Conservation (phyloP, 2,113 vertebrate species). For the Lepus timidus region DNA sequence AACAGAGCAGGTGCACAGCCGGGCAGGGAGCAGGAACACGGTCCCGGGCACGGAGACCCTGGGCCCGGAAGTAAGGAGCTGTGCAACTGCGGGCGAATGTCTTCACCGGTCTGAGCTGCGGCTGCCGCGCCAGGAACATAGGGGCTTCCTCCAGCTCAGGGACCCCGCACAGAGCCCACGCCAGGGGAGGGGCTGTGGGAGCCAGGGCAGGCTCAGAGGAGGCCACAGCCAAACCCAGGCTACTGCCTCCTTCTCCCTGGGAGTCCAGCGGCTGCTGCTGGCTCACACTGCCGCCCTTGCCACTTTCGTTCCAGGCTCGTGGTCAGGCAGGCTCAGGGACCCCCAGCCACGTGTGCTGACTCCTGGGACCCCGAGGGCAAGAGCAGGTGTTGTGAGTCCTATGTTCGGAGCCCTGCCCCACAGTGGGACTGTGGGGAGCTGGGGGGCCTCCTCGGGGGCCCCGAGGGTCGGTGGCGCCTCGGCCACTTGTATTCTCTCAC, state of each 20-base stretch:
- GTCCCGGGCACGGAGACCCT: neutral
- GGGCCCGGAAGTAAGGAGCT: neutral
- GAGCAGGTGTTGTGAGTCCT: neutral
- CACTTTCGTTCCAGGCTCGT: neutral
- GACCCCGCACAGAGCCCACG: neutral
- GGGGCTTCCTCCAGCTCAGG: neutral
- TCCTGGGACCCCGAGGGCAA: neutral
- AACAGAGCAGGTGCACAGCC: rapidly evolving
- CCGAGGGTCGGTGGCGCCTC: neutral
- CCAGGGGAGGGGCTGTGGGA: neutral
- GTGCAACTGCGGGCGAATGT: neutral
- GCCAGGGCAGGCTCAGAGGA: neutral
- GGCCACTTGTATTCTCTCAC: neutral
- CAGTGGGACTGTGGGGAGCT: neutral
- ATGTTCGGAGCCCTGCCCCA: rapidly evolving
- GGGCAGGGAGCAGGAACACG: neutral
- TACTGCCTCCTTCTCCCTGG: rapidly evolving
- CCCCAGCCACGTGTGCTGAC: rapidly evolving
- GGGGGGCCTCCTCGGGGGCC: neutral
- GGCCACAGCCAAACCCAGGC: rapidly evolving
- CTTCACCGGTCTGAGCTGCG: slow-evolving; percentile 19
- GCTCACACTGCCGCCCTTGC: rapidly evolving
- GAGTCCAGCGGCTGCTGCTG: neutral
- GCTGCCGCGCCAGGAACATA: rapidly evolving
- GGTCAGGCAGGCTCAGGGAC: neutral